A percentile compares a stretch with the other conserved stretches of the same genome.
phyloP scores from a whole-genome alignment of 2,797 vertebrate genomes.

The Gambelia wislizenii region DNA sequence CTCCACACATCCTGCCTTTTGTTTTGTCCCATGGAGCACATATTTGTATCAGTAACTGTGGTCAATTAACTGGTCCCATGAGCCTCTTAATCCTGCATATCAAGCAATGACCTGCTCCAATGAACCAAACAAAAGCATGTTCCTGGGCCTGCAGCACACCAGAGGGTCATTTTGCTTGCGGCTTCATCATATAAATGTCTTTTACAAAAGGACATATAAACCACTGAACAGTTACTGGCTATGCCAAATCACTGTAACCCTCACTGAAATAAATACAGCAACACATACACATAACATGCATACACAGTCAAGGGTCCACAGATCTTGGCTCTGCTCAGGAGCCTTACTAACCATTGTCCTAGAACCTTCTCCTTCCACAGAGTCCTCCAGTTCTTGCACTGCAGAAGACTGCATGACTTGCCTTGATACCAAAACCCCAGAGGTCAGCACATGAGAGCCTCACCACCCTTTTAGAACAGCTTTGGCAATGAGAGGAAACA shows the following conservation, averaged over 20 bases:
- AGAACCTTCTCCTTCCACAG: not conserved
- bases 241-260: not conserved
- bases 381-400: not conserved
- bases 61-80: not conserved
- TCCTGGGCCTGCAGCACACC: not conserved
- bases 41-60: constrained; percentile 3
- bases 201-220: not conserved
- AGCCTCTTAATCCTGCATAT: not conserved
- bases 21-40: not conserved
- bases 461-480: not conserved
- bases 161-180: not conserved
- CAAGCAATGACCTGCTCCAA: not conserved
- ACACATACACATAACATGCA: not conserved
- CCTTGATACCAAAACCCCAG: not conserved
- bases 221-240: not conserved
- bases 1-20: not conserved
- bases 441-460: not conserved
- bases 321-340: not conserved
- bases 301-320: not conserved
- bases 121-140: not conserved
- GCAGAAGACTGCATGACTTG: not conserved
- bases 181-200: not conserved
- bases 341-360: not conserved
- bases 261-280: not conserved
- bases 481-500: too few relatives aligned